Evolutionary conservation across 2,888 invertebrate species (phyloP).

Genomic region (Monoplex corrugatus): DNA sequence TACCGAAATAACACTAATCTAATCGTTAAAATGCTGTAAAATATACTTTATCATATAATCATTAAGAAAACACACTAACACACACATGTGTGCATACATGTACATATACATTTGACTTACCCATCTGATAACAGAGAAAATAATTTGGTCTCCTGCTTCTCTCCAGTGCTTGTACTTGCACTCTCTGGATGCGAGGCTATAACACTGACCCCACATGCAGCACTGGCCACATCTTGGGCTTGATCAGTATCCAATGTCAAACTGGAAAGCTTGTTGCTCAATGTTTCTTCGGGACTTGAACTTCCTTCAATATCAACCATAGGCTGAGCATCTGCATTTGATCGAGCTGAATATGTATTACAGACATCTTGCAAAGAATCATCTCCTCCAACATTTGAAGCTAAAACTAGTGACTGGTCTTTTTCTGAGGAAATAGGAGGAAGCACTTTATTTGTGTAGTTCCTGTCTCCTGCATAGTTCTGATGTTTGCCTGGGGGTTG

Average conservation of each 20-base stretch:
- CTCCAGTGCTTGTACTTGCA: not conserved
- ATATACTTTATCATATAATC: no score
- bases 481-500: not conserved
- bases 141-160: not conserved
- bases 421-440: constrained; percentile 22
- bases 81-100: not conserved
- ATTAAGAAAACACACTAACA: not conserved
- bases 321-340: not conserved
- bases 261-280: not conserved
- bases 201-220: not conserved
- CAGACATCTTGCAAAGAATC: not conserved
- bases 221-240: not conserved
- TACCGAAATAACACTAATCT: no score
- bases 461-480: not conserved
- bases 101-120: not conserved
- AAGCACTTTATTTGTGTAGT: constrained; percentile 7
- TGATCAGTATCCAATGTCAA: not conserved
- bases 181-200: not conserved
- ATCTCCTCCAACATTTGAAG: not conserved
- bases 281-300: not conserved
- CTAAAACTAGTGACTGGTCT: not conserved
- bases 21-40: no score
- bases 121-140: constrained; percentile 35
- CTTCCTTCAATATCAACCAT: not conserved
- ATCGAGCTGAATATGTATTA: not conserved